Evolutionary conservation across 2,797 vertebrate genomes (phyloP).

Genomic region (Neosilurus mollespiculum): DNA sequence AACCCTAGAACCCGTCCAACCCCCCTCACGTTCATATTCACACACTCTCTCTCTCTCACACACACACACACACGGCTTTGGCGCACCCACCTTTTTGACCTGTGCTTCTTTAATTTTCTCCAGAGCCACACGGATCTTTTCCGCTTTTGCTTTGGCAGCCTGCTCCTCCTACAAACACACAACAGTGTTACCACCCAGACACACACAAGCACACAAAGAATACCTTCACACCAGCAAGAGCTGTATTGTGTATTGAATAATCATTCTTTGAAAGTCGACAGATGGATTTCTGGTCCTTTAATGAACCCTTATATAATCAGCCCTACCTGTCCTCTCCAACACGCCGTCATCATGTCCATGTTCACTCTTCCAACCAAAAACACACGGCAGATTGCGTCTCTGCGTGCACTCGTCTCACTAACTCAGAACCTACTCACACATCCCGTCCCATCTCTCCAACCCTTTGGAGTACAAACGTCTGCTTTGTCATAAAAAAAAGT

Average conservation of each 20-base stretch:
- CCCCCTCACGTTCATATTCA: neutral
- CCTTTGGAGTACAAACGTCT: neutral
- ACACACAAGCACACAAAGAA: slow-evolving; percentile 26
- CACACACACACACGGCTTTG: neutral
- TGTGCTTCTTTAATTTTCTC: slow-evolving; percentile 99
- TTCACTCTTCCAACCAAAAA: slow-evolving; percentile 27
- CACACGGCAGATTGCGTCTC: slow-evolving; percentile 4
- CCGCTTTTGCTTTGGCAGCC: slow-evolving; percentile 93
- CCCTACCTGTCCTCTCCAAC: slow-evolving; percentile 76
- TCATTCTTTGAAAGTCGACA: slow-evolving; percentile 9
- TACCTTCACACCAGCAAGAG: slow-evolving; percentile 24
- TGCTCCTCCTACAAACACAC: slow-evolving; percentile 87
- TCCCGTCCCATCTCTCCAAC: neutral
- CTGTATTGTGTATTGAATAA: neutral
- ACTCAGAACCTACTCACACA: slow-evolving; percentile 8
- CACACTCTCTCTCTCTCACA: neutral
- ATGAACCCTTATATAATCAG: neutral
- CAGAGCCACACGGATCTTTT: slow-evolving; percentile 92
- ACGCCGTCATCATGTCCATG: slow-evolving; percentile 77
- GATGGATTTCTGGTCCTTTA: slow-evolving; percentile 10
- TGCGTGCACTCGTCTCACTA: slow-evolving; percentile 23
- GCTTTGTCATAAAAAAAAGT: neutral
- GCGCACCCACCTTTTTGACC: slow-evolving; percentile 89
- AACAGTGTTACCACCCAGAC: slow-evolving; percentile 43
- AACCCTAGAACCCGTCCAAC: neutral